phyloP scores from a whole-genome alignment of 2,113 vertebrate species.

The Candoia aspera region DNA sequence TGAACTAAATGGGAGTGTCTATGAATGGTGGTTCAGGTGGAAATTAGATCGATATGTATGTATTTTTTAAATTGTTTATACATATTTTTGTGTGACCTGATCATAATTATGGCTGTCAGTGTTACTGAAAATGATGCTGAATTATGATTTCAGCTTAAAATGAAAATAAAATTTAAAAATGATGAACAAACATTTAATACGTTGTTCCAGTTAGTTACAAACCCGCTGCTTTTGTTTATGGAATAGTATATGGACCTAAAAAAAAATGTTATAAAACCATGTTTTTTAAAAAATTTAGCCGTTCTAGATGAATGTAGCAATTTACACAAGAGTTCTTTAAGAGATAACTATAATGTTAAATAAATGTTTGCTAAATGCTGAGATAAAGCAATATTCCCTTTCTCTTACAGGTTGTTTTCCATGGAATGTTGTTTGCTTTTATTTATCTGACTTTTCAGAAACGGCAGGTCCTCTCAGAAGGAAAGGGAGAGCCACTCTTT shows the following conservation, averaged over 20 bases:
- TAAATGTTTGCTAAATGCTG: neutral
- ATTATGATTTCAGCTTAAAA: neutral
- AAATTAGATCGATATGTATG: conserved; percentile 93
- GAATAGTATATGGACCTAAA: neutral
- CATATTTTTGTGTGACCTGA: neutral
- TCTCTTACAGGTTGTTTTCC: conserved; percentile 85
- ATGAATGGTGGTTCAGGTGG: conserved; percentile 99
- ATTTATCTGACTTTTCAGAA: conserved; percentile 93
- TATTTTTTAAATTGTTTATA: conserved; percentile 34
- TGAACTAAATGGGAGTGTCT: conserved; percentile 89
- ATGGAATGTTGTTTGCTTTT: conserved; percentile 96
- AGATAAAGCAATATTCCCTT: conserved; percentile 7
- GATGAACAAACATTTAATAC: neutral
- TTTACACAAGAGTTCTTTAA: neutral
- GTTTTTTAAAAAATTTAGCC: neutral
- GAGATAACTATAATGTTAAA: neutral
- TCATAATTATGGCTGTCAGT: neutral
- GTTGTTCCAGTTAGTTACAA: neutral
- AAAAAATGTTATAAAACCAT: neutral
- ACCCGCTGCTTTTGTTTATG: neutral
- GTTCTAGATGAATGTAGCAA: neutral
- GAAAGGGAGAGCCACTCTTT: conserved; percentile 92
- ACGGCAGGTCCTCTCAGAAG: conserved; percentile 86
- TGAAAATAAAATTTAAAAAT: neutral
- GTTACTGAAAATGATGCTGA: neutral